Base-by-base conservation (phyloP, 2,113 vertebrate genomes). In the Bothrops jararaca region DNA sequence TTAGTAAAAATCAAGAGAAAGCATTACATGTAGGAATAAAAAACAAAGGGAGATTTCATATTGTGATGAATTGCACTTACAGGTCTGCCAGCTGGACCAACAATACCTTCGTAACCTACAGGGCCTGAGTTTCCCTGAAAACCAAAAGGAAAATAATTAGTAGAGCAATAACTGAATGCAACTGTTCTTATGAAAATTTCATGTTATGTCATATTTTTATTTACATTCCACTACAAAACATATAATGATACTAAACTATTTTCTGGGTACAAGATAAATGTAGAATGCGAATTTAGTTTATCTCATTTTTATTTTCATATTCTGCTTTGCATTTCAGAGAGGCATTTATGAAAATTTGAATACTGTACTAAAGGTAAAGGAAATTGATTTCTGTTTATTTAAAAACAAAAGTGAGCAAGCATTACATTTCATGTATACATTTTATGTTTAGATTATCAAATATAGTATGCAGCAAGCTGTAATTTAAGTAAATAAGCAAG, bases 51-150 rank as follows among this genome's bases (percentile, higher is more conserved):
- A 54, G 15, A 39, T 53, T n/a, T 54, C 52, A 88, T 22, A 86
- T 94, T 87, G 86, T 94, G 0, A 87, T 91, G 5, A 92, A 20
- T 91, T 13, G 80, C 91, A 98, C 98, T 95, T 98, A 99, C 99
- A 94, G 97, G 98, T 97, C 97, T 98, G 93, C 99, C 99, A 57
- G 96, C 74, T 85, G 98, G 98, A 23, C 99, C 99, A 34, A 98
- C 98, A 95, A 97, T 96, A 90, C 99, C 99, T 96, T 97, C 98
- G 95, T 98, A 98, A 93, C 99, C 99, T 22, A 98, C 93, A 56
- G 98, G 98, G 95, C 99, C 99, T 94, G 97, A 96, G 91, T 98
- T 98, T 96, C 99, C 99, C 99, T 99, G 96, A 94, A 97, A 98
- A 92, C 89, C 94, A 96, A 85, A 96, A 92, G 90, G 90, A 80